Base-by-base conservation (phyloP, 2,797 vertebrate species). In the Catharus ustulatus region DNA sequence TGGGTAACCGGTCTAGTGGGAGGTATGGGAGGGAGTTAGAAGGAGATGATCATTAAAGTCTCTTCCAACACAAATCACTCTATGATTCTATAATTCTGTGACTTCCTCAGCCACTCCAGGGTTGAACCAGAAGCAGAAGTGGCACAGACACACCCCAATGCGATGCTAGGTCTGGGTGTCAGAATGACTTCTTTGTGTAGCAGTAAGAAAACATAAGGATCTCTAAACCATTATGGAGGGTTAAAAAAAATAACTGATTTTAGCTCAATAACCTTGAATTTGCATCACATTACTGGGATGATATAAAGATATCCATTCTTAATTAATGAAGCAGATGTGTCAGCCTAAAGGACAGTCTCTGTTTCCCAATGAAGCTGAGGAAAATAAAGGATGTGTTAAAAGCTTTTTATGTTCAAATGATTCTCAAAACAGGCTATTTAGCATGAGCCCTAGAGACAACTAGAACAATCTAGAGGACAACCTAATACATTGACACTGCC, bases 111-210 rank as follows among this genome's bases (percentile, higher is more conserved):
- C 8, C 8, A 30, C 7, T 49, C 13, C 5, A 4, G 22, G 20
- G 8, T 3, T 68, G 59, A 29, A 61, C 2, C 4, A n/a, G 22
- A 20, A 12, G 3, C 1, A 2, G 15, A n/a, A 74, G 23, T 15
- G 29, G 6, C 34, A 66, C 1, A 3, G 15, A 45, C 2, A 30
- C 2, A 34, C 2, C 1, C 5, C 52, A 71, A 18, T 0, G 1
- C 6, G 24, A 36, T 11, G 11, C 4, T 46, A 27, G 11, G 14
- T 24, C 7, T 48, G 8, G 8, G 17, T 23, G 24, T 54, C 67
- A 87, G 58, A 78, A 61, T 7, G 46, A 43, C 20, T 42, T 6
- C 8, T 69, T n/a, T 26, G 9, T 77, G 68, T 48, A 49, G 22
- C 29, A 40, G 12, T 67, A 36, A 77, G 49, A 84, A 90, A 86